These are phyloP conservation scores for Bhutanitis thaidina DNA, from an alignment of 2,888 invertebrate species.

Conservation along the genomic window DNA sequence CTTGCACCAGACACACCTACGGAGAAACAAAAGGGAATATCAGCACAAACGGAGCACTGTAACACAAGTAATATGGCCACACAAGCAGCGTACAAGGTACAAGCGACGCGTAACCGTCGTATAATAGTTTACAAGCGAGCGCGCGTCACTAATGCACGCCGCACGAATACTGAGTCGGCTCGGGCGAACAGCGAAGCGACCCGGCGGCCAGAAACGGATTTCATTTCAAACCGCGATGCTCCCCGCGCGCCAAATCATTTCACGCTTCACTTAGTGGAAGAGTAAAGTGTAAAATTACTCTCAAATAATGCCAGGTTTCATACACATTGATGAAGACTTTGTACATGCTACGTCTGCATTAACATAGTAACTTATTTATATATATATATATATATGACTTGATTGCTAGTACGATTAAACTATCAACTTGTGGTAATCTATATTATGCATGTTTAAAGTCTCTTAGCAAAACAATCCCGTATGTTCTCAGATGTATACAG, in stretches of 20 bases:
- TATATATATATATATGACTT: not conserved
- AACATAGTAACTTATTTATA: not conserved
- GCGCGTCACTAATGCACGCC: slow-evolving; percentile 47
- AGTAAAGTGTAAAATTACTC: slow-evolving; percentile 64
- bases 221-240: slow-evolving; percentile 1
- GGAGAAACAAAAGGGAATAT: slow-evolving; percentile 59
- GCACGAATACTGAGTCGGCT: slow-evolving; percentile 55
- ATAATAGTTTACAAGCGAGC: slow-evolving; percentile 31
- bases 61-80: slow-evolving; percentile 42
- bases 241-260: slow-evolving; percentile 53
- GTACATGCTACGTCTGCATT: not conserved
- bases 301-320: slow-evolving; percentile 44
- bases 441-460: not conserved
- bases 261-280: slow-evolving; percentile 63
- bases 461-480: not conserved
- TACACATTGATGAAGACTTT: slow-evolving; percentile 7
- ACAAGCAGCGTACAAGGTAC: slow-evolving; percentile 28
- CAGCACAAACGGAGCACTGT: slow-evolving; percentile 49
- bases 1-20: slow-evolving; percentile 57
- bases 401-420: slow-evolving; percentile 8
- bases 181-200: slow-evolving; percentile 26
- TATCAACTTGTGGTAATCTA: slow-evolving; percentile 4
- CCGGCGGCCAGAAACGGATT: slow-evolving; percentile 2
- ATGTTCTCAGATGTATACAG: not conserved
- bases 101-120: slow-evolving; percentile 27